phyloP scores from a whole-genome alignment of 2,797 vertebrate species.

The Falco berigora region DNA sequence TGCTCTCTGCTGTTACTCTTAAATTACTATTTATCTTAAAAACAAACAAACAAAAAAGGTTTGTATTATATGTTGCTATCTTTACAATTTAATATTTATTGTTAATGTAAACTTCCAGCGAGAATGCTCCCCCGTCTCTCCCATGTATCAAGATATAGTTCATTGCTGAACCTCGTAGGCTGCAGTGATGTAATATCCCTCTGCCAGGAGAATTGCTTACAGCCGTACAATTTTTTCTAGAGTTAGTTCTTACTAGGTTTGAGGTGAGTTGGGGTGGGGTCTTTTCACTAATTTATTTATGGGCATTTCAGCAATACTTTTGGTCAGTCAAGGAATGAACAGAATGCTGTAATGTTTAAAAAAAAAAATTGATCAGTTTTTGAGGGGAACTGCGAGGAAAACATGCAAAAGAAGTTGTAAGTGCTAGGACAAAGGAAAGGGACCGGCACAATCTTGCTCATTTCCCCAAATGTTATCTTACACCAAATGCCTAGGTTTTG shows the following conservation, averaged over 20 bases:
- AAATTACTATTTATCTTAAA: background rate
- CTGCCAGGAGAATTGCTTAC: background rate
- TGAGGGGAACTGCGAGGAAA: background rate
- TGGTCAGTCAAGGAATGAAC: slow-evolving; percentile 27
- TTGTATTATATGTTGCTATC: background rate
- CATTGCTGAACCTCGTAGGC: background rate
- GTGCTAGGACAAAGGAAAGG: background rate
- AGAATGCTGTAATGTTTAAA: background rate
- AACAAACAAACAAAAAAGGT: background rate
- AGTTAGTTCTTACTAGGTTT: background rate
- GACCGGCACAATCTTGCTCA: background rate
- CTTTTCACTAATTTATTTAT: background rate
- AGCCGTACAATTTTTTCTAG: background rate
- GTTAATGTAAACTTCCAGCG: background rate
- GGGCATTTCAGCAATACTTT: slow-evolving; percentile 54
- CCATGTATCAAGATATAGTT: background rate
- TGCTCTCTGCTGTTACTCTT: background rate
- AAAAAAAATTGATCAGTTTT: background rate
- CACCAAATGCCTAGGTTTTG: background rate
- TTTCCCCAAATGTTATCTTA: background rate
- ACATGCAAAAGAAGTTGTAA: background rate
- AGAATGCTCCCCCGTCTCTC: background rate
- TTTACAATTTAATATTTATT: background rate
- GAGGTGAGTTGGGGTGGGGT: fast-evolving
- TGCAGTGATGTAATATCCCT: background rate